Evolutionary conservation across 2,888 invertebrate species (phyloP), one percentile per base, ranked within the genome.

Genomic region (Lycocerus yunnanus): DNA sequence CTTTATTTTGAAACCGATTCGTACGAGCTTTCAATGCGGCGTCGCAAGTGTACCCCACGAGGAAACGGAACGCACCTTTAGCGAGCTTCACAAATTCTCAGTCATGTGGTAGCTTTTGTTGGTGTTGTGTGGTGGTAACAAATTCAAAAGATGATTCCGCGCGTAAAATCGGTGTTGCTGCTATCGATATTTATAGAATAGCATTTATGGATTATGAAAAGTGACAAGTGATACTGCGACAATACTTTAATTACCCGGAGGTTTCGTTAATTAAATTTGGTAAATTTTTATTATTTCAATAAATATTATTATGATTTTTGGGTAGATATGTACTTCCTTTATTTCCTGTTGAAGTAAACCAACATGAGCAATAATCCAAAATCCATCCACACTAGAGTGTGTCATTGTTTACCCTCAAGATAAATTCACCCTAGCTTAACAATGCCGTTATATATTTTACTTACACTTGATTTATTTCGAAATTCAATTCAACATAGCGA

Each of bases 61-160:
- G 61, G 61, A 63, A 63, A 63, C 16, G n/a, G 43, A 43, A 63
- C 61, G 61, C 61, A 63, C 61, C 61, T 63, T 63, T 63, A 63
- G 61, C 18, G n/a, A 43, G 43, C 43, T 18, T 63, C 61, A 63
- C 61, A 16, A 20, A 63, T 18, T 13, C 61, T 63, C 61, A 63
- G 61, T 63, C 61, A 63, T 63, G 61, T 63, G 61, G 16, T 63
- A 63, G 61, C 61, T 5, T n/a, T 63, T 16, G 61, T 63, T 63
- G 20, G 61, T 63, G 61, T 63, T 63, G 61, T 63, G 18, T 63
- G 20, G 20, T 20, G 60, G 61, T 20, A 20, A n/a, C 15, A 13
- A 18, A 63, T 63, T 18, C 61, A 15, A 18, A 63, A 10, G 20
- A 63, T 18, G 18, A 18, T 63, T 63, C 61, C 20, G 16, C 20